Percentiles rank a stretch among this genome's conserved stretches.
Conservation (phyloP, 2,113 vertebrate species). For the Rhinolophus ferrumequinum region DNA sequence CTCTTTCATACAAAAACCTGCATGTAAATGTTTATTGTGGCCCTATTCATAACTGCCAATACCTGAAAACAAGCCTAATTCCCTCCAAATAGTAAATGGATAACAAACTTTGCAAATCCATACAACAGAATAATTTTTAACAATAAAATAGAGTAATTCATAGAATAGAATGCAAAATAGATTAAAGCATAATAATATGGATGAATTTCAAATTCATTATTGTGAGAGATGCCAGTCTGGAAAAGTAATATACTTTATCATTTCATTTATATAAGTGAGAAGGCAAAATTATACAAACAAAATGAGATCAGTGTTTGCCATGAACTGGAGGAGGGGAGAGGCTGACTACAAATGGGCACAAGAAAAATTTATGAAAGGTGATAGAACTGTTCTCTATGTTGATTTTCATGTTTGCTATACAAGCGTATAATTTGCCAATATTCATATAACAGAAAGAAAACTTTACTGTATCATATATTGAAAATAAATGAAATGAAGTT, state of each 20-base stretch:
- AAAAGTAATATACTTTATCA: background rate
- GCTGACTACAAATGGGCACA: background rate
- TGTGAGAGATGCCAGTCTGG: background rate
- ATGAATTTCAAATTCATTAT: background rate
- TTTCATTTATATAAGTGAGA: background rate
- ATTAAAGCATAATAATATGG: background rate
- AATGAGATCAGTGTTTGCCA: background rate
- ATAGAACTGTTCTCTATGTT: background rate
- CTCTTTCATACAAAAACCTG: background rate
- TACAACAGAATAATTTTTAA: background rate
- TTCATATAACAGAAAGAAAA: background rate
- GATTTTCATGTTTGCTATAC: background rate
- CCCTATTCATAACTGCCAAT: background rate
- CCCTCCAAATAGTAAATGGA: background rate
- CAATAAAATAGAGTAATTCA: background rate
- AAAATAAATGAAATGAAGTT: background rate
- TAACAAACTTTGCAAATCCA: background rate
- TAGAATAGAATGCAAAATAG: too few relatives aligned
- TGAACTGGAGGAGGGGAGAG: background rate
- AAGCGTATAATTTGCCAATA: background rate
- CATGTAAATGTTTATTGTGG: background rate
- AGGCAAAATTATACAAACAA: conserved; percentile 25
- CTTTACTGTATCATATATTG: background rate
- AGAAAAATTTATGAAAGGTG: background rate
- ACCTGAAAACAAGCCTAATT: background rate